These are phyloP conservation scores for Nasonia giraulti DNA, from an alignment of 1,140 invertebrate genomes.

Conservation along the genomic window DNA sequence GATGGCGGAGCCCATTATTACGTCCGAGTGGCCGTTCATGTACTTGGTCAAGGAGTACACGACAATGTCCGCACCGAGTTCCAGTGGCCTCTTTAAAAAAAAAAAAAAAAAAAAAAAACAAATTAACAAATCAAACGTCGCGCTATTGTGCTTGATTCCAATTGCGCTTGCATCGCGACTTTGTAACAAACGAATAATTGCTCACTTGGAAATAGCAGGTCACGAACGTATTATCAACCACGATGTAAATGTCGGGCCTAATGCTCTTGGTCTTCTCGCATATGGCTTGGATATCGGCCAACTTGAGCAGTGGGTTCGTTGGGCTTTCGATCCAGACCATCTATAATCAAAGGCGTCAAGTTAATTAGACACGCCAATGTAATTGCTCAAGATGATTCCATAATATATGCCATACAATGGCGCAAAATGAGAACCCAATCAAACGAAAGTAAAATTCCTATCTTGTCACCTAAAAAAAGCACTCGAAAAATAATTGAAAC, in stretches of 20 bases:
- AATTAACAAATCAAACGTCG: constrained; percentile 31
- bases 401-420: no score
- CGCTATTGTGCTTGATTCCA: background rate
- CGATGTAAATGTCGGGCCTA: constrained; percentile 84
- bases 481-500: background rate
- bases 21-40: constrained; percentile 98
- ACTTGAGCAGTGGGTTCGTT: constrained; percentile 96
- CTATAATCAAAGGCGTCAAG: constrained; percentile 71
- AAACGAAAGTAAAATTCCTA: no score
- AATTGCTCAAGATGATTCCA: background rate
- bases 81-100: constrained; percentile 83
- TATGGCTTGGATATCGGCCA: constrained; percentile 91
- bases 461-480: background rate
- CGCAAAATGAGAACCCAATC: no score
- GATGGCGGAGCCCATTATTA: constrained; percentile 95
- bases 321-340: constrained; percentile 98
- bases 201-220: constrained; percentile 93
- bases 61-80: constrained; percentile 93
- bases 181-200: background rate
- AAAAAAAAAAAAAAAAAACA: constrained; percentile 48
- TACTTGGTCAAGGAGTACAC: constrained; percentile 98
- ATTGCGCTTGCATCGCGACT: background rate
- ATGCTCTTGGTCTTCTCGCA: constrained; percentile 77
- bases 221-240: constrained; percentile 98
- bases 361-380: background rate